Base-by-base conservation (phyloP, 2,113 vertebrate species). In the Cheirogaleus medius region DNA sequence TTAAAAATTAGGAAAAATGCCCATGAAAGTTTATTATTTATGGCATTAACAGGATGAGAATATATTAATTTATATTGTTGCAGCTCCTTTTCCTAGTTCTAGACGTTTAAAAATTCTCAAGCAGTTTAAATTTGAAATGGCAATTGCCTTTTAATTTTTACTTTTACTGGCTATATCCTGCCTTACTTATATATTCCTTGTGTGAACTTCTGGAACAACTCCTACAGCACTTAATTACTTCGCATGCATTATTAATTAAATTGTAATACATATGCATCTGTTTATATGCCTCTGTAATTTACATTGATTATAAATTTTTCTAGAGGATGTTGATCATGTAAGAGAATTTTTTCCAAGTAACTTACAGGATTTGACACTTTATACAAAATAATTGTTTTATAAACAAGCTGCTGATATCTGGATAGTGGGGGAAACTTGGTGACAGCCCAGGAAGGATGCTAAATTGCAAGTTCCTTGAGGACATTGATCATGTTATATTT, bases 91-190 rank as follows among this genome's bases (percentile, higher is more conserved):
- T 64, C 52, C 78, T 21, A 58, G 47, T 90, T 86, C 14, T 37
- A 39, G 47, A n/a, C 92, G 74, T 87, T 93, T 93, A 96, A 63
- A 97, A 68, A 78, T 93, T 54, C 44, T 90, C 5, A 83, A 82
- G 44, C 12, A 83, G 52, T 42, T 87, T 81, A 85, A 91, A 14
- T 90, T 54, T 29, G 44, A 92, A 94, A 64, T 81, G 29, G 25
- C 47, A 71, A 73, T 64, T 87, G 54, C 4, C 56, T 95, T 64
- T 95, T 44, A 73, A 93, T 47, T 95, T 91, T 88, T 76, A 23
- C 60, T 74, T 86, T 95, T 74, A 54, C 10, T 74, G 18, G 12
- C 13, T 42, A 12, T 1, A 23, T 89, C 20, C 32, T 95, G 21
- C 23, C 54, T 85, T 42, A 77, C 44, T 49, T n/a, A 80, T 60